Evolutionary conservation across 2,113 vertebrate species (phyloP), one percentile per base, ranked within the genome.

Genomic region (Ageneiosus marmoratus): DNA sequence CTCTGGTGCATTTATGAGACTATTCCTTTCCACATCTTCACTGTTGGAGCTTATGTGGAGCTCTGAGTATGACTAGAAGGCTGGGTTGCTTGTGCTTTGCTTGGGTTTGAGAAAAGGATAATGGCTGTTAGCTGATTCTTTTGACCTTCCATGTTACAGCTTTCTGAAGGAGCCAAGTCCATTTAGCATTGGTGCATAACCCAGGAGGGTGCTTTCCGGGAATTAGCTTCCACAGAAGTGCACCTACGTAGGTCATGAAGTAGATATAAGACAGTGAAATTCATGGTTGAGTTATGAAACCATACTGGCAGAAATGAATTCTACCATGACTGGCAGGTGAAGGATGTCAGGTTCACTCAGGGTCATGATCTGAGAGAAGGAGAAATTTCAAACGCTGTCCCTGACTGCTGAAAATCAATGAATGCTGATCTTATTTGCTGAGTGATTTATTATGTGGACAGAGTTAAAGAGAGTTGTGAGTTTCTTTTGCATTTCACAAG

Each of bases 171-270:
- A 82, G 79, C 56, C 27, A 65, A 75, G 63, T 79, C 56, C 83
- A 60, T 84, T 87, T 75, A 84, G 77, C 72, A 63, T 50, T 34
- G 63, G 60, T 73, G 10, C 80, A 34, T 74, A 75, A 32, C 69
- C 63, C 60, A 74, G 51, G 63, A 84, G 63, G 50, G 51, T 48
- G 27, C 80, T 81, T 72, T 77, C 29, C 27, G 72, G 58, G 48
- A 50, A 84, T 73, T 77, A 56, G 73, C 67, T 81, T 63, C 53
- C 13, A 56, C 44, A 37, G 51, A 77, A 78, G 48, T 70, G 74
- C 75, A 73, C 82, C 72, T 69, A 55, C 69, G 53, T 62, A 80
- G 60, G 80, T 72, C 51, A 29, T 60, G 44, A 55, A 55, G 63
- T 15, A 55, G 51, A 48, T 58, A 77, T 44, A 24, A 78, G 34